These are phyloP conservation scores for Philopotamus ludificatus DNA, from an alignment of 1,140 invertebrate genomes.

Conservation along the genomic window DNA sequence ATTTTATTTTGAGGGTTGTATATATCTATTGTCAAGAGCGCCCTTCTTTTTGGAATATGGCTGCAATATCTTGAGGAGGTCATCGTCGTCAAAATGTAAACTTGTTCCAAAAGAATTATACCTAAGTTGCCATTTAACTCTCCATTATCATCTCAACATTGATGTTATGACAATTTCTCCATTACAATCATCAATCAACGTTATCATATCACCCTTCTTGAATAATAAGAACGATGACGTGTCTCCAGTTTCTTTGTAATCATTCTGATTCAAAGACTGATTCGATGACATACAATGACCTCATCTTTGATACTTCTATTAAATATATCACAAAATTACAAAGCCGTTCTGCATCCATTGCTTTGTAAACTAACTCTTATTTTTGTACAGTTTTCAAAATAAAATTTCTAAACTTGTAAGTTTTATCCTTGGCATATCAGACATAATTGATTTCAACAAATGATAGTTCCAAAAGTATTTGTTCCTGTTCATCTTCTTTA, in stretches of 20 bases:
- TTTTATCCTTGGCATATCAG: conserved; percentile 58
- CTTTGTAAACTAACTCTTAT: conserved; percentile 89
- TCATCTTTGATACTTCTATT: conserved; percentile 81
- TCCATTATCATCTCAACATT: conserved; percentile 75
- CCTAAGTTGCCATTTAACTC: conserved; percentile 69
- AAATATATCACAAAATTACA: conserved; percentile 80
- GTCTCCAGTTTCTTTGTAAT: conserved; percentile 63
- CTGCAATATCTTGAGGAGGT: conserved; percentile 64
- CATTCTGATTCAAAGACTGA: too few relatives aligned
- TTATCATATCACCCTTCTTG: conserved; percentile 81
- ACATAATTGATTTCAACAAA: conserved; percentile 83
- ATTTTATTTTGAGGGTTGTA: conserved; percentile 52
- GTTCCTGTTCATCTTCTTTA: conserved; percentile 88
- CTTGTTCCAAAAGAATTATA: conserved; percentile 82
- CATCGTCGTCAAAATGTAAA: conserved; percentile 85
- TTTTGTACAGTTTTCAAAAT: conserved; percentile 79
- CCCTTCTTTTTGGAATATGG: conserved; percentile 61
- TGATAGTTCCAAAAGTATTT: conserved; percentile 83
- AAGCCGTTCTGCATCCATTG: conserved; percentile 85
- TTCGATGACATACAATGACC: conserved; percentile 82
- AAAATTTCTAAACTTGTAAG: conserved; percentile 63
- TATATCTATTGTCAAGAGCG: conserved; percentile 49
- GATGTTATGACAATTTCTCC: conserved; percentile 74
- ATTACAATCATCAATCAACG: conserved; percentile 70
- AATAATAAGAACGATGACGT: conserved; percentile 63